Base-by-base conservation (phyloP, 2,113 vertebrate genomes). In the Danio rerio region DNA sequence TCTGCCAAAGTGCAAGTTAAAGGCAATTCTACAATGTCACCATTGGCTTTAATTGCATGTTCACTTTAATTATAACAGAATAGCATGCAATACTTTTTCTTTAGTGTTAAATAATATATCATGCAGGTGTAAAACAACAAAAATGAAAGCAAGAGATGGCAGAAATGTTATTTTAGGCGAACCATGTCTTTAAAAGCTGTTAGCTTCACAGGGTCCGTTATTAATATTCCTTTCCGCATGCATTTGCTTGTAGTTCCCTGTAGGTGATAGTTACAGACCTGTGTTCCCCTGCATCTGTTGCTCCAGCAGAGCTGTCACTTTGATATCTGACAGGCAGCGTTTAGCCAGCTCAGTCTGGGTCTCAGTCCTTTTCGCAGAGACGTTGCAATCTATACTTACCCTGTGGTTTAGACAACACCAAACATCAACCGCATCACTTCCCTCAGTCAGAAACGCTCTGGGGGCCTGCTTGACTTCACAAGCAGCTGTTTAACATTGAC, bases 301-400 rank as follows among this genome's bases (percentile, higher is more conserved):
- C 3, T 86, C 83, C 53, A 61, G 62, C 71, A 66, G 7, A 8
- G 55, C 66, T 86, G 55, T 58, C 70, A 83, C 31, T 74, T 81
- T 86, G 79, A 73, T 78, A 52, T 49, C 74, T 79, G 69, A 80
- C 83, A 81, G 70, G 58, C 77, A 80, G 40, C 61, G 12, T 80
- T 76, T 65, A 80, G 31, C 9, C 49, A 20, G 31, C 75, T n/a
- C 45, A 80, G 70, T 75, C 73, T 84, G 43, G 43, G 49, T 55
- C 53, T 31, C 31, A 31, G 31, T 31, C 31, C 76, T n/a, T 21
- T 70, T 58, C 0, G 8, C 31, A 43, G 0, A 53, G 31, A 56
- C 58, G n/a, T 42, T 72, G 55, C 49, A 18, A 59, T 47, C 81
- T 78, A 70, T 49, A 61, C 68, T 85, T 75, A 82, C n/a, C 74